Evolutionary conservation across 2,888 invertebrate genomes (phyloP), one percentile per base, ranked within the genome.

Genomic region (Apamea epomidion): DNA sequence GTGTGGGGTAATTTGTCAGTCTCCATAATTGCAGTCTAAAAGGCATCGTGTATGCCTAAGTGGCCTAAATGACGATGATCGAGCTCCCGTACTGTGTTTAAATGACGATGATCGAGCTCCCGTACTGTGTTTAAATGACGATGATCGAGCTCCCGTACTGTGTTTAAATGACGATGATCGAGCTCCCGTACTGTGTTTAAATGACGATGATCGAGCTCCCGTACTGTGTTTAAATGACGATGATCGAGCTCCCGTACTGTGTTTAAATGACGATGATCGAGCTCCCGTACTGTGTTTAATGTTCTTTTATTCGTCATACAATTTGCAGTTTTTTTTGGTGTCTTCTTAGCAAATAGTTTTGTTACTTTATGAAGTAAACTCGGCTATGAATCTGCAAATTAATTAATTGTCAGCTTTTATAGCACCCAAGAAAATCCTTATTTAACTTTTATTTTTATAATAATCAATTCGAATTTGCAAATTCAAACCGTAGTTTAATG

Each of bases 81-180:
- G 18, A 37, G 32, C 2, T 21, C 21, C 21, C 32, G 32, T 51
- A 32, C 18, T 32, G 51, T 77, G 25, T 54, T 32, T 45, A 69
- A 21, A n/a, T n/a, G n/a, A n/a, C n/a, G 32, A 45, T 73, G 6
- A 58, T 81, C 58, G 18, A 37, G 32, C 2, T 21, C 21, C 21
- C 32, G 32, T 51, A 32, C 18, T 32, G 51, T 77, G 25, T 54
- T 32, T 45, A 69, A 21, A n/a, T n/a, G n/a, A n/a, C n/a, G 32
- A 45, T 73, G 6, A 58, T 81, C 58, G 18, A 37, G 32, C 2
- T 21, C 21, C 21, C 32, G 32, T 51, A 32, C 18, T 32, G 51
- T 77, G 25, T 54, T 32, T 45, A 69, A 21, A n/a, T n/a, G n/a
- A n/a, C n/a, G 32, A 45, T 73, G 6, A 58, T 81, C 58, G 18